Conservation (phyloP, 2,888 invertebrate species). For the Caenorhabditis plicata region DNA sequence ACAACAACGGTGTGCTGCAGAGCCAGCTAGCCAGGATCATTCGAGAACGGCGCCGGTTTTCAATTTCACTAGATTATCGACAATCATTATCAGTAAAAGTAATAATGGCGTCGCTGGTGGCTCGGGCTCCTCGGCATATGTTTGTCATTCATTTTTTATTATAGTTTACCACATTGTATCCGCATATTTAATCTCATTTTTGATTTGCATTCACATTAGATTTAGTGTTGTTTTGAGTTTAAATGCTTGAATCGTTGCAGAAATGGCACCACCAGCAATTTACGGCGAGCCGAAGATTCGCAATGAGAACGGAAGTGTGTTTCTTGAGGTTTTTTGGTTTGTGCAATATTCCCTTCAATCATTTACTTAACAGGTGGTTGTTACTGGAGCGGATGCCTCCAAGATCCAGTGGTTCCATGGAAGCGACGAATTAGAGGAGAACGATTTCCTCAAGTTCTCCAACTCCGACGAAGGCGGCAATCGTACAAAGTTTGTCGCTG, state of each 20-base stretch:
- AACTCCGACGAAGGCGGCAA: constrained; percentile 60
- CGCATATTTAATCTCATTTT: not conserved
- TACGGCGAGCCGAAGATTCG: constrained; percentile 64
- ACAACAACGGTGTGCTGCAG: too few relatives aligned
- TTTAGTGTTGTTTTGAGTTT: not conserved
- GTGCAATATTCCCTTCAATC: not conserved
- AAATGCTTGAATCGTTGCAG: constrained; percentile 2
- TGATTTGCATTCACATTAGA: not conserved
- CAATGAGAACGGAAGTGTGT: constrained; percentile 58
- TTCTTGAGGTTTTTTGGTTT: constrained; percentile 46
- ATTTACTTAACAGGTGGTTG: constrained; percentile 40
- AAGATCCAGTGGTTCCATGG: constrained; percentile 63
- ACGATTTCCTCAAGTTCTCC: constrained; percentile 56
- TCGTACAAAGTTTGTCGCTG: constrained; percentile 54
- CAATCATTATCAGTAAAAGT: too few relatives aligned
- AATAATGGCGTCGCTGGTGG: too few relatives aligned
- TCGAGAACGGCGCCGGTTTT: too few relatives aligned
- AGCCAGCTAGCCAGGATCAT: too few relatives aligned
- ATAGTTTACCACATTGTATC: too few relatives aligned
- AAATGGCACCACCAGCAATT: constrained; percentile 63
- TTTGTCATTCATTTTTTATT: too few relatives aligned
- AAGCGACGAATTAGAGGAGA: constrained; percentile 57
- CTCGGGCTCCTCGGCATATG: too few relatives aligned
- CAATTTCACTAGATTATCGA: too few relatives aligned
- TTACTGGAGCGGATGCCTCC: constrained; percentile 52